Evolutionary conservation across 1,140 invertebrate genomes (phyloP).

Genomic region (Glossosoma conforme): DNA sequence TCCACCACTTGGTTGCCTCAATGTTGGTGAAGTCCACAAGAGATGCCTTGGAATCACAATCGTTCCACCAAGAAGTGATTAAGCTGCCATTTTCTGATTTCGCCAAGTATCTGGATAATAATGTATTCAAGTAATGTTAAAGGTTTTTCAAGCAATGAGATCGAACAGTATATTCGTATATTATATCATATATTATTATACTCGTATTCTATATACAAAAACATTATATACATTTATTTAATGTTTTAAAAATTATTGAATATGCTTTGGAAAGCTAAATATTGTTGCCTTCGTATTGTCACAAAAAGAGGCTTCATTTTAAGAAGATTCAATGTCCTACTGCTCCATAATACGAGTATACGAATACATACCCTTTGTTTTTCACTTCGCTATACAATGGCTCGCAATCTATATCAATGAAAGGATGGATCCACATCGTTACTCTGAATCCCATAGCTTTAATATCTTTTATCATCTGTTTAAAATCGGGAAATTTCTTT

Average conservation of each 20-base stretch:
- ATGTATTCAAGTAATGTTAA: too few species aligned
- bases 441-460: slow-evolving; percentile 63
- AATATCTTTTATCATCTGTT: slow-evolving; percentile 51
- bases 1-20: slow-evolving; percentile 64
- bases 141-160: too few species aligned
- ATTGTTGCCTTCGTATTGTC: too few species aligned
- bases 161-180: not conserved
- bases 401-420: slow-evolving; percentile 72
- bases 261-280: too few species aligned
- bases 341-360: too few species aligned
- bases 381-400: slow-evolving; percentile 54
- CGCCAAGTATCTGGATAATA: slow-evolving; percentile 46
- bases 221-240: too few species aligned
- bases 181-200: not conserved
- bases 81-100: slow-evolving; percentile 50
- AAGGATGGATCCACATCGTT: slow-evolving; percentile 86
- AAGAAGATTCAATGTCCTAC: too few species aligned
- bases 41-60: slow-evolving; percentile 47
- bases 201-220: not conserved
- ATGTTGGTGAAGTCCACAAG: slow-evolving; percentile 70
- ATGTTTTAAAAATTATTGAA: too few species aligned
- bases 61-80: slow-evolving; percentile 73
- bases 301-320: too few species aligned
- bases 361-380: slow-evolving; percentile 43
- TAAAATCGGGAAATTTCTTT: slow-evolving; percentile 69